Evolutionary conservation across 2,797 vertebrate species (phyloP).

Genomic region (Dryobates pubescens): DNA sequence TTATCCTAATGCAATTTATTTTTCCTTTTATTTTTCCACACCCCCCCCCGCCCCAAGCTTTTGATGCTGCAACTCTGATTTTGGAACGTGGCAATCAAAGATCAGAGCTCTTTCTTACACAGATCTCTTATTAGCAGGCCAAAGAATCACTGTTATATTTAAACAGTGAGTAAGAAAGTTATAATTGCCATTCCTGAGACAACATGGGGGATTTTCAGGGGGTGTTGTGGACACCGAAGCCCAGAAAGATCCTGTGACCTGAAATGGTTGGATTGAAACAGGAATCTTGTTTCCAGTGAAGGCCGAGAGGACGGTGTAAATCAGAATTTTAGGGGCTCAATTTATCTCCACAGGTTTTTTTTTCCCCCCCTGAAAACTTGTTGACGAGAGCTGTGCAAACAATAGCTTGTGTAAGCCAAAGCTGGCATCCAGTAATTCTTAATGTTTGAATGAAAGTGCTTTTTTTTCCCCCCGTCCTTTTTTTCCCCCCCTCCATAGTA

Average conservation of each 20-base stretch:
- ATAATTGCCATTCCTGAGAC: constrained; percentile 32
- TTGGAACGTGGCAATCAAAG: background rate
- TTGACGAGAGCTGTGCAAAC: constrained; percentile 72
- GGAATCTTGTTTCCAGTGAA: constrained; percentile 11
- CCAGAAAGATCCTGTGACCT: background rate
- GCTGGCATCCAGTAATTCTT: constrained; percentile 76
- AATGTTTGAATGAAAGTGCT: constrained; percentile 79
- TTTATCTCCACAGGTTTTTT: constrained; percentile 18
- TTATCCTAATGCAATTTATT: background rate
- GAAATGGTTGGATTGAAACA: constrained; percentile 11
- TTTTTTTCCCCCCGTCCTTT: background rate
- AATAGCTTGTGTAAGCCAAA: constrained; percentile 76
- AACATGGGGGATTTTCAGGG: constrained; percentile 14
- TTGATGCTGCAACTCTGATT: background rate
- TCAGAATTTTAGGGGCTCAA: constrained; percentile 24
- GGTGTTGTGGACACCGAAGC: background rate
- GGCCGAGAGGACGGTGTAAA: background rate
- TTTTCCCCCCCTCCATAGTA: constrained; percentile 23
- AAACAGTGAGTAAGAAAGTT: constrained; percentile 13
- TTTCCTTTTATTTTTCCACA: background rate
- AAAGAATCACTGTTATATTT: constrained; percentile 41
- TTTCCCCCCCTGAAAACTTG: constrained; percentile 64
- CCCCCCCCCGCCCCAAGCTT: background rate
- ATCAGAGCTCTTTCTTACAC: background rate
- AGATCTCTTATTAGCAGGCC: background rate